A percentile compares a stretch with the other conserved stretches of the same genome.
Evolutionary conservation across 2,113 vertebrate species (phyloP).

Genomic region (Casuarius casuarius): DNA sequence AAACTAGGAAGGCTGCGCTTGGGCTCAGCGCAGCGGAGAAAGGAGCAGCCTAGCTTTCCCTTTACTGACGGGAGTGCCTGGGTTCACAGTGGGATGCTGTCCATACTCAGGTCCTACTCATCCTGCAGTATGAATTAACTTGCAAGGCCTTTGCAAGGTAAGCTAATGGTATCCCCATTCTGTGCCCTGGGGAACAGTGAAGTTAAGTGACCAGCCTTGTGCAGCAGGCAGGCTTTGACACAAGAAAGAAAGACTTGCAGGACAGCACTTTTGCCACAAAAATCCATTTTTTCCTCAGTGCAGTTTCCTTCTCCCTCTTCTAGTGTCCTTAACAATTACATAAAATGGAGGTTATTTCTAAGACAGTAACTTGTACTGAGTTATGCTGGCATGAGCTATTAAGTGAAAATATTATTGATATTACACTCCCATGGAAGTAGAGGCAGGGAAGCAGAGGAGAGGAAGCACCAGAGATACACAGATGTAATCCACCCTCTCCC

Average conservation of each 20-base stretch:
- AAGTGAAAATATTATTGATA: background rate
- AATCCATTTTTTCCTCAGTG: background rate
- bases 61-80: background rate
- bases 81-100: background rate
- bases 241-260: background rate
- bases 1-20: background rate
- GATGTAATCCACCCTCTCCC: background rate
- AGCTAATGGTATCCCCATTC: background rate
- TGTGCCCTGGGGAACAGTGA: rapidly evolving
- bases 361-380: background rate
- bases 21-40: background rate
- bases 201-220: background rate
- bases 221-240: background rate
- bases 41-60: background rate
- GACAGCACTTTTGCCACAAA: background rate
- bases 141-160: background rate
- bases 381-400: background rate
- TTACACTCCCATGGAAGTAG: background rate
- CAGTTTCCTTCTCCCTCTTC: background rate
- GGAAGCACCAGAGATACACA: background rate
- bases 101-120: too few relatives aligned
- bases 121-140: background rate
- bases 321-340: background rate
- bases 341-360: background rate
- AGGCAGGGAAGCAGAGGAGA: background rate